Percentiles rank a stretch among this genome's conserved stretches.
Evolutionary conservation across 2,113 vertebrate species (phyloP).

Genomic region (Proterorhinus semilunaris): DNA sequence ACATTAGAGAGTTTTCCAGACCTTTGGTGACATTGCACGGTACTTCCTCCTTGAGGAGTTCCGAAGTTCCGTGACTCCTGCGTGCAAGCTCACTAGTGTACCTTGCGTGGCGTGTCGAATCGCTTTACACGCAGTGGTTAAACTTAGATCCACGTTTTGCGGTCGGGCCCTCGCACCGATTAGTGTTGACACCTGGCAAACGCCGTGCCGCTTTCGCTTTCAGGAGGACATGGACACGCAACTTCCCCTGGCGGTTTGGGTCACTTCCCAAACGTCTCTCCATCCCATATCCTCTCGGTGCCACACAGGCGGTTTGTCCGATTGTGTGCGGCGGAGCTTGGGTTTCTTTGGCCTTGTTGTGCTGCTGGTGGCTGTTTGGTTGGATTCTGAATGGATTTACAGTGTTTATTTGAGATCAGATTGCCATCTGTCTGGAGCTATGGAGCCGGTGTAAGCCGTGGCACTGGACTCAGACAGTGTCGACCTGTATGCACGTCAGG

Average conservation of each 20-base stretch:
- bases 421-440: slow-evolving; percentile 44
- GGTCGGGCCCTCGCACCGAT: slow-evolving; percentile 28
- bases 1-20: not conserved
- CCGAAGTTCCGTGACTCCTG: slow-evolving; percentile 15
- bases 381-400: slow-evolving; percentile 40
- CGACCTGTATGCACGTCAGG: slow-evolving; percentile 16
- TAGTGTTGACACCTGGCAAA: slow-evolving; percentile 70
- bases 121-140: slow-evolving; percentile 48
- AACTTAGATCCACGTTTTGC: slow-evolving; percentile 23
- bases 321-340: slow-evolving; percentile 31
- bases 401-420: slow-evolving; percentile 55
- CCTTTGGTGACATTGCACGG: not conserved
- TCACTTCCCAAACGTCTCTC: slow-evolving; percentile 53
- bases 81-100: slow-evolving; percentile 19
- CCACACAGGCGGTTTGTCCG: slow-evolving; percentile 50
- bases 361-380: slow-evolving; percentile 47
- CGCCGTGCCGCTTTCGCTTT: slow-evolving; percentile 57
- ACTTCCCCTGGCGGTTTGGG: slow-evolving; percentile 66
- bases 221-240: slow-evolving; percentile 60
- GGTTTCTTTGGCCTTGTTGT: slow-evolving; percentile 45
- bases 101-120: slow-evolving; percentile 52
- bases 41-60: not conserved
- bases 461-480: slow-evolving; percentile 23
- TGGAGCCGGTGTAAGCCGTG: slow-evolving; percentile 24
- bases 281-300: slow-evolving; percentile 37